phyloP scores from a whole-genome alignment of 2,113 vertebrate species.

The Tenrec ecaudatus region DNA sequence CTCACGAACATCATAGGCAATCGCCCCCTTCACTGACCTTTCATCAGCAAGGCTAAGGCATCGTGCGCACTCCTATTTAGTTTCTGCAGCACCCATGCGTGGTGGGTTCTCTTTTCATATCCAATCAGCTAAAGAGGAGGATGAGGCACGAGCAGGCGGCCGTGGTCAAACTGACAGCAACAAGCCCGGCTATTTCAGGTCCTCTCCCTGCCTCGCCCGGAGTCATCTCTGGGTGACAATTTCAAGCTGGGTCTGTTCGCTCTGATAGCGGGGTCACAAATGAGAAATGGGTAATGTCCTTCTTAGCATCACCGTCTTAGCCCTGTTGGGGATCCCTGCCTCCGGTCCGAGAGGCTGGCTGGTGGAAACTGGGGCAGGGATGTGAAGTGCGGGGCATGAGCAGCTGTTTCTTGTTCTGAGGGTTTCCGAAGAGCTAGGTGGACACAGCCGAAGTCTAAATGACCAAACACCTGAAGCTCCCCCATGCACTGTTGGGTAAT shows the following conservation, averaged over 20 bases:
- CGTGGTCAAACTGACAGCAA: background rate
- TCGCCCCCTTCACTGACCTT: too few relatives aligned
- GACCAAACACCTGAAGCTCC: slow-evolving; percentile 8
- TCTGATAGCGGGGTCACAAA: background rate
- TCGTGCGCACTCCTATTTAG: background rate
- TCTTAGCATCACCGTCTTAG: background rate
- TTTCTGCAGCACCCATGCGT: background rate
- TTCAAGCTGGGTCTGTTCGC: background rate
- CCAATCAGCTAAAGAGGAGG: background rate
- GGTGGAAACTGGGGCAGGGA: accelerated
- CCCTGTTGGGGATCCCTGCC: background rate
- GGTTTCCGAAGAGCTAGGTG: background rate
- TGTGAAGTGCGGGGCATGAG: accelerated
- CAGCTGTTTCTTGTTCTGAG: background rate
- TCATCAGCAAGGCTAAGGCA: too few relatives aligned
- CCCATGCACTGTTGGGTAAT: background rate
- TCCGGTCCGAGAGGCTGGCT: background rate
- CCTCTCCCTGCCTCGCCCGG: background rate
- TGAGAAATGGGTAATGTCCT: background rate
- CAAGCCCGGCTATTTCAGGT: background rate
- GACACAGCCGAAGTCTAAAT: background rate
- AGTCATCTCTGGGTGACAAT: background rate
- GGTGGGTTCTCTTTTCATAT: background rate
- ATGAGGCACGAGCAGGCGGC: background rate
- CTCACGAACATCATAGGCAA: background rate